Evolutionary conservation across 2,888 invertebrate species (phyloP).

Genomic region (Eutolmus rufibarbis): DNA sequence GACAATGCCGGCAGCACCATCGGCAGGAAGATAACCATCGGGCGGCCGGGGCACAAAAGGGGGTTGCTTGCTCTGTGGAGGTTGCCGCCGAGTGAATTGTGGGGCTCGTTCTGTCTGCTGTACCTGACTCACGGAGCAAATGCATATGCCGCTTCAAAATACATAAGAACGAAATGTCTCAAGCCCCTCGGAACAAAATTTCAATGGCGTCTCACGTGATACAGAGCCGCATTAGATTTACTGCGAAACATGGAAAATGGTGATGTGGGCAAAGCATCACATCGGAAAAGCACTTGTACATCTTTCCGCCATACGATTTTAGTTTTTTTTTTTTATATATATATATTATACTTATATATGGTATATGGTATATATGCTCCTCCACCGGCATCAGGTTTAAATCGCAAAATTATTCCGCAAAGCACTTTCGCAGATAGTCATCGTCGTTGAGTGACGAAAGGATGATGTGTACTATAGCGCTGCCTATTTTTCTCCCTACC

Average conservation of each 20-base stretch:
- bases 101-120: background rate
- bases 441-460: conserved; percentile 13
- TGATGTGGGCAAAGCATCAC: background rate
- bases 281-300: conserved; percentile 9
- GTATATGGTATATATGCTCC: background rate
- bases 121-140: background rate
- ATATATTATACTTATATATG: too few relatives aligned
- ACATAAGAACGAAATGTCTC: conserved; percentile 26
- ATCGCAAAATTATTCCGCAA: conserved; percentile 32
- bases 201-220: conserved; percentile 28
- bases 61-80: background rate
- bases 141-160: background rate
- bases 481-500: background rate
- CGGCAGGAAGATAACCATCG: background rate
- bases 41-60: background rate
- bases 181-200: conserved; percentile 23
- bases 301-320: background rate
- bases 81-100: background rate
- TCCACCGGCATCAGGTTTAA: conserved; percentile 13
- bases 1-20: background rate
- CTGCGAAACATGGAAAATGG: conserved; percentile 14
- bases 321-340: background rate
- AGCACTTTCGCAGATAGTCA: conserved; percentile 13
- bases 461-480: background rate
- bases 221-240: conserved; percentile 17